phyloP scores from a whole-genome alignment of 1,140 invertebrate species.

The Cotesia chilonis region DNA sequence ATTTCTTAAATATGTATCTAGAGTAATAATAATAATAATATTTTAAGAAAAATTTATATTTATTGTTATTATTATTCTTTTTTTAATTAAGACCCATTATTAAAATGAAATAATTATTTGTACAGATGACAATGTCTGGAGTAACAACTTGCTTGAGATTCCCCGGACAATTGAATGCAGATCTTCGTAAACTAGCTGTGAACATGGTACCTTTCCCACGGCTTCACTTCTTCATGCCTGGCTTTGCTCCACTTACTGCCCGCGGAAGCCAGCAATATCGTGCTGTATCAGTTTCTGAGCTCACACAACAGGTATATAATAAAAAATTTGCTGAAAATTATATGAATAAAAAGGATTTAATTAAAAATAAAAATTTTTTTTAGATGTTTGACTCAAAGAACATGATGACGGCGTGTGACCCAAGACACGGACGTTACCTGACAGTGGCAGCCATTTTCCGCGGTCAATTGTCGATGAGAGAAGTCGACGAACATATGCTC shows the following conservation, averaged over 20 bases:
- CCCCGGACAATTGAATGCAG: conserved; percentile 85
- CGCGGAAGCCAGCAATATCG: conserved; percentile 76
- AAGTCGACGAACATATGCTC: conserved; percentile 76
- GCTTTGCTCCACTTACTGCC: conserved; percentile 83
- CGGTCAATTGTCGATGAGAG: conserved; percentile 78
- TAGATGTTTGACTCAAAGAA: conserved; percentile 77
- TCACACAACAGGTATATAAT: conserved; percentile 70
- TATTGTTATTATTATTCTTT: too few relatives aligned
- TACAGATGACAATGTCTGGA: conserved; percentile 55
- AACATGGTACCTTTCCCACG: conserved; percentile 94
- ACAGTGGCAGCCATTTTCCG: conserved; percentile 81
- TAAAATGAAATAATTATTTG: conserved; percentile 5
- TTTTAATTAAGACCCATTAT: not conserved
- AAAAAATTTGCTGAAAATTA: not conserved
- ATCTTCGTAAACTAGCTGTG: conserved; percentile 84
- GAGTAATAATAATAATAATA: too few relatives aligned
- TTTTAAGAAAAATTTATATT: too few relatives aligned
- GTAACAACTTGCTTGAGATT: conserved; percentile 78
- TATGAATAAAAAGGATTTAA: not conserved
- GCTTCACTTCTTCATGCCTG: conserved; percentile 79
- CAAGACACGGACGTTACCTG: conserved; percentile 71
- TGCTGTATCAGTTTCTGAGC: conserved; percentile 75
- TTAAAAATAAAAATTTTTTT: conserved; percentile 17
- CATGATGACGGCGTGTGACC: conserved; percentile 79
- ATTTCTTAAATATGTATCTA: too few relatives aligned